phyloP scores from a whole-genome alignment of 1,140 invertebrate species.

The Aphis gossypii region DNA sequence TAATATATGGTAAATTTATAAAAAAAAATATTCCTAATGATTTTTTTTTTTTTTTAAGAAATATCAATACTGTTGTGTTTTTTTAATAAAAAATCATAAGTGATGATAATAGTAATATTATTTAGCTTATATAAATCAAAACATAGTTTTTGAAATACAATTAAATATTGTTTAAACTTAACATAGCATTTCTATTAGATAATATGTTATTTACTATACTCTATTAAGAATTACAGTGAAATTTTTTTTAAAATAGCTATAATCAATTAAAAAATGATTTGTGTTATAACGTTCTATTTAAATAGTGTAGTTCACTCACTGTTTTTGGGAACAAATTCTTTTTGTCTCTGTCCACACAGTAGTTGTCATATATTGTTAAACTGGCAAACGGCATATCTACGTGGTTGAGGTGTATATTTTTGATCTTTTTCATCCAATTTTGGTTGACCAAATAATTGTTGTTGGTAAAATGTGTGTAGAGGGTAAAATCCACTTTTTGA shows the following conservation, averaged over 20 bases:
- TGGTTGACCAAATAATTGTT: constrained; percentile 55
- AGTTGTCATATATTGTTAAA: constrained; percentile 59
- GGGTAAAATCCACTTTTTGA: constrained; percentile 75
- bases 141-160: background rate
- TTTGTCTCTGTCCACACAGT: constrained; percentile 57
- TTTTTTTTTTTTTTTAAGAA: background rate
- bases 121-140: background rate
- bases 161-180: no score
- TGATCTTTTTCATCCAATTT: constrained; percentile 63
- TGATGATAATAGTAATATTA: background rate
- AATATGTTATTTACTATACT: background rate
- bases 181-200: background rate
- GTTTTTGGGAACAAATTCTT: constrained; percentile 56
- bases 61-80: background rate
- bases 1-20: background rate
- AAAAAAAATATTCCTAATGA: background rate
- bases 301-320: constrained; percentile 35
- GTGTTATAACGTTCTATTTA: background rate
- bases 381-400: constrained; percentile 70
- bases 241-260: no score
- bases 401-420: constrained; percentile 77
- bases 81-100: background rate
- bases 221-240: background rate
- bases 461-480: constrained; percentile 66
- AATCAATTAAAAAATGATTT: no score